A percentile compares a stretch with the other conserved stretches of the same genome.
Conservation (phyloP, 2,888 invertebrate species). For the Chloroclysta siterata region DNA sequence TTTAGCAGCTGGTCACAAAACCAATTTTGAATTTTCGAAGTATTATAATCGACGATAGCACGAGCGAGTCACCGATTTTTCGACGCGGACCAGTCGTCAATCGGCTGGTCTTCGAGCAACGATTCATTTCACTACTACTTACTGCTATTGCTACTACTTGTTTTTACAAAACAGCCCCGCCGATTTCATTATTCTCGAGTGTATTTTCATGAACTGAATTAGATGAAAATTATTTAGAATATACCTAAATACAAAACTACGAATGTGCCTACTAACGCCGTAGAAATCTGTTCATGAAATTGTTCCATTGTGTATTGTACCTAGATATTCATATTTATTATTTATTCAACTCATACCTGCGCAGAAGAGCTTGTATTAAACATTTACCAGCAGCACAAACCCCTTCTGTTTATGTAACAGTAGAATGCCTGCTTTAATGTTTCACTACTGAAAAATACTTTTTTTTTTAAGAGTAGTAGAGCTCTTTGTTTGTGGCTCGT, state of each 20-base stretch:
- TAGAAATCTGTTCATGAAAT: slow-evolving; percentile 39
- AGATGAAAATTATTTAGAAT: background rate
- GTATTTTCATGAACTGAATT: background rate
- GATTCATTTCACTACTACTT: no score
- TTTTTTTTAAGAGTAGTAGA: no score
- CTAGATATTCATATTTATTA: slow-evolving; percentile 30
- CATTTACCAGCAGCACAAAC: slow-evolving; percentile 43
- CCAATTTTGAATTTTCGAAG: no score
- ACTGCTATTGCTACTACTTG: no score
- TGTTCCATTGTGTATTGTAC: slow-evolving; percentile 26
- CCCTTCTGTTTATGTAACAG: slow-evolving; percentile 42
- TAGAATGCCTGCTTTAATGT: slow-evolving; percentile 13
- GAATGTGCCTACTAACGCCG: background rate
- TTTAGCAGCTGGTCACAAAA: no score
- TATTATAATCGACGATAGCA: no score
- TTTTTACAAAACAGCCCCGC: no score
- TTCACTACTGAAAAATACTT: slow-evolving; percentile 18
- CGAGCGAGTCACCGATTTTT: no score
- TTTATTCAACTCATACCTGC: slow-evolving; percentile 51
- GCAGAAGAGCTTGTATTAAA: slow-evolving; percentile 48
- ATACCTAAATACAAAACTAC: background rate
- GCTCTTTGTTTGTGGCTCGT: no score
- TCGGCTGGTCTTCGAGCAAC: no score
- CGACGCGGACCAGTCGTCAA: no score
- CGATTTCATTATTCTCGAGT: no score